phyloP scores from a whole-genome alignment of 2,113 vertebrate species.

The Cebidichthys violaceus region DNA sequence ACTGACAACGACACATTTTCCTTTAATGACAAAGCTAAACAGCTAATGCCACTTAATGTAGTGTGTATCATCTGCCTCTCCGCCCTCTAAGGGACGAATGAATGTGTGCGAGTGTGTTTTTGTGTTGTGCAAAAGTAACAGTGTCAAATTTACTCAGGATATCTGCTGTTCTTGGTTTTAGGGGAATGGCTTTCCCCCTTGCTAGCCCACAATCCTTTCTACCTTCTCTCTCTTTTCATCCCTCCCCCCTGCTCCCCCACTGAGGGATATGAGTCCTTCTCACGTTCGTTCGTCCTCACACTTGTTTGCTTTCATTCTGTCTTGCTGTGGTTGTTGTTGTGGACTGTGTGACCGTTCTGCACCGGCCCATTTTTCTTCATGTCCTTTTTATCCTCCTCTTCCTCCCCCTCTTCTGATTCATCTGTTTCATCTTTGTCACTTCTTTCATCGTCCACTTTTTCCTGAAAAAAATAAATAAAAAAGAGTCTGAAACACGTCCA shows the following conservation, averaged over 20 bases:
- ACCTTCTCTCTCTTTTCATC: slow-evolving; percentile 28
- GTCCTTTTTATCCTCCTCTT: slow-evolving; percentile 80
- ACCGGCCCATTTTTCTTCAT: slow-evolving; percentile 85
- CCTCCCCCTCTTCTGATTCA: slow-evolving; percentile 90
- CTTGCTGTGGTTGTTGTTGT: slow-evolving; percentile 93
- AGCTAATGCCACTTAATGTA: slow-evolving; percentile 40
- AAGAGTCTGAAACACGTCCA: neutral
- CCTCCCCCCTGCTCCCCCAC: slow-evolving; percentile 40
- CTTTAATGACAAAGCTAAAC: slow-evolving; percentile 44
- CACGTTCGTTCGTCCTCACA: slow-evolving; percentile 11
- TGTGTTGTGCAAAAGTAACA: slow-evolving; percentile 61
- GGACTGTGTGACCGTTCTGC: slow-evolving; percentile 86
- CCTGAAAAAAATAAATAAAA: slow-evolving; percentile 69
- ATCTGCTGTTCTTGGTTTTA: slow-evolving; percentile 60
- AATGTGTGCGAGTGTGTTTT: slow-evolving; percentile 41
- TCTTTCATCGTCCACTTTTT: slow-evolving; percentile 91
- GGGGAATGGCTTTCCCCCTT: slow-evolving; percentile 35
- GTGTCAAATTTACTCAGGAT: slow-evolving; percentile 56
- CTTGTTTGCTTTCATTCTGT: slow-evolving; percentile 70
- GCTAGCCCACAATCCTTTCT: slow-evolving; percentile 1
- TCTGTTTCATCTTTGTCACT: slow-evolving; percentile 95
- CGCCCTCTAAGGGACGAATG: slow-evolving; percentile 56
- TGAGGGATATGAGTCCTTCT: slow-evolving; percentile 63
- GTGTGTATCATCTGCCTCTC: slow-evolving; percentile 58
- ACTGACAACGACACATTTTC: slow-evolving; percentile 39